Evolutionary conservation across 2,888 invertebrate genomes (phyloP).

Genomic region (Agrotis ipsilon): DNA sequence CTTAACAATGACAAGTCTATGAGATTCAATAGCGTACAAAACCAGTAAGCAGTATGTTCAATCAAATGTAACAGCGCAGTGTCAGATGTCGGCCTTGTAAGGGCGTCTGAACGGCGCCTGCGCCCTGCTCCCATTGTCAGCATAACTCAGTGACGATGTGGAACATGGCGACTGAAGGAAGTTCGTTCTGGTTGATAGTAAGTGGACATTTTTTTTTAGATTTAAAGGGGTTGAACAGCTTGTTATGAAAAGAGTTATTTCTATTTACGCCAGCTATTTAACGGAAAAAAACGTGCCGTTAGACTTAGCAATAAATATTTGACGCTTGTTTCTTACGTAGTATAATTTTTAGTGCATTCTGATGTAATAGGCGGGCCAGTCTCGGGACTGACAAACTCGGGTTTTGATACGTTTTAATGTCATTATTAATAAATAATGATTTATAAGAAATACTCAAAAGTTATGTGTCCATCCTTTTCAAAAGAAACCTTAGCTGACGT

Average conservation of each 20-base stretch:
- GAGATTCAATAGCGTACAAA: slow-evolving; percentile 34
- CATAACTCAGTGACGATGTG: slow-evolving; percentile 17
- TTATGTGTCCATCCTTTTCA: too few relatives aligned
- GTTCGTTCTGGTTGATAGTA: background rate
- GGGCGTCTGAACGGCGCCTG: slow-evolving; percentile 68
- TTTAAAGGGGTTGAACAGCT: too few relatives aligned
- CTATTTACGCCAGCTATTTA: background rate
- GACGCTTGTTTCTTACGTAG: too few relatives aligned
- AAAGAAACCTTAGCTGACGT: too few relatives aligned
- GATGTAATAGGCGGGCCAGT: too few relatives aligned
- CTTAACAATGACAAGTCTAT: slow-evolving; percentile 31
- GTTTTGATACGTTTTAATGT: too few relatives aligned
- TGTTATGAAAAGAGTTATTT: background rate
- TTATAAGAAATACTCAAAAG: too few relatives aligned
- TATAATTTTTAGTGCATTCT: too few relatives aligned
- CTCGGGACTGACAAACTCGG: too few relatives aligned
- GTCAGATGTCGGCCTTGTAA: slow-evolving; percentile 66
- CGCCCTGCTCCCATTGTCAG: slow-evolving; percentile 6
- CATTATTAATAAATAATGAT: too few relatives aligned
- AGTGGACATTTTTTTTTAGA: background rate
- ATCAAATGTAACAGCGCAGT: slow-evolving; percentile 60
- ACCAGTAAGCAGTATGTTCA: slow-evolving; percentile 61
- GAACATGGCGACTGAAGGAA: background rate
- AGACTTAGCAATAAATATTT: too few relatives aligned
- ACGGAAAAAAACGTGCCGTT: too few relatives aligned